Conservation (phyloP, 92 coral and sea anemone genomes). For the Epizoanthus fatuus region DNA sequence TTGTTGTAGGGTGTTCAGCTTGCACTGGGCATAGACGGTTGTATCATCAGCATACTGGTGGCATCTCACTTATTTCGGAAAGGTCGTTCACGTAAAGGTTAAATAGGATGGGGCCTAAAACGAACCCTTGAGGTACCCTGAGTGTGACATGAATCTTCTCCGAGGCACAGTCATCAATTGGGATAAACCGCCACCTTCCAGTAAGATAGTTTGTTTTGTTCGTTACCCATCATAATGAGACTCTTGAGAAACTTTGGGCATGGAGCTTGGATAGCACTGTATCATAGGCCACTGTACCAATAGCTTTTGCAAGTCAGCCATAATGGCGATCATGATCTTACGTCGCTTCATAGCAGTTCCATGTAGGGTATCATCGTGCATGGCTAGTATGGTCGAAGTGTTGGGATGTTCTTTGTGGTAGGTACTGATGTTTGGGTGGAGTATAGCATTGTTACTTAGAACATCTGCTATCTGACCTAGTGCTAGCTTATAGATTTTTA, state of each 20-base stretch:
- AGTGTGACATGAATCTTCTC: constrained; percentile 25
- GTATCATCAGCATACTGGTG: constrained; percentile 62
- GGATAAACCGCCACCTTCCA: constrained; percentile 46
- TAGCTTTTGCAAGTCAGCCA: too few species aligned
- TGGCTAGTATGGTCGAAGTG: too few species aligned
- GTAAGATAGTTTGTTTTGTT: constrained; percentile 16
- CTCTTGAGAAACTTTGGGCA: constrained; percentile 44
- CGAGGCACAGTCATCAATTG: constrained; percentile 56
- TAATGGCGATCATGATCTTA: too few species aligned
- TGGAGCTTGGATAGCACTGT: constrained; percentile 49
- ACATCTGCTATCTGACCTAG: too few species aligned
- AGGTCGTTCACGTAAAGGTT: constrained; percentile 68
- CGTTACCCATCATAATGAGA: constrained; percentile 44
- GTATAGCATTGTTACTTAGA: too few species aligned
- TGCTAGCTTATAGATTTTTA: too few species aligned
- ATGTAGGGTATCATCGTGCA: too few species aligned
- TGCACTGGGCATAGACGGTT: constrained; percentile 24
- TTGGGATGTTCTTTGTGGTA: too few species aligned
- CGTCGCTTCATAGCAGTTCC: too few species aligned
- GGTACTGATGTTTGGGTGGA: too few species aligned
- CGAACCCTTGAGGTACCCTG: constrained; percentile 63
- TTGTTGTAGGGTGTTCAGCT: neutral
- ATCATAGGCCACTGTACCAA: constrained; percentile 14
- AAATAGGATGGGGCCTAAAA: constrained; percentile 47
- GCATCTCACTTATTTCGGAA: neutral